Base-by-base conservation (phyloP, 2,888 invertebrate species). In the Rotaria sp. region DNA sequence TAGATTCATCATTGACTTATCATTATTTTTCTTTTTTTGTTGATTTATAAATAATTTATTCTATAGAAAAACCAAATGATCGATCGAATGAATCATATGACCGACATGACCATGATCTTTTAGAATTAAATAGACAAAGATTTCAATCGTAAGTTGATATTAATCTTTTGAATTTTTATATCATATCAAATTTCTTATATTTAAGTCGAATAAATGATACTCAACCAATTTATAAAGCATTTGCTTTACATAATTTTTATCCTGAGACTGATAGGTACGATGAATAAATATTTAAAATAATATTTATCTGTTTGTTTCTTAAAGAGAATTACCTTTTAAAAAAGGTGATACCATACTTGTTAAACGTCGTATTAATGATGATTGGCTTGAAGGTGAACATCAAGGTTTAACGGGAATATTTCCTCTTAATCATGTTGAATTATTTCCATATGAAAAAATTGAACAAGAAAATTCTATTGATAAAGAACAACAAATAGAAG, bases 361-460 rank as follows among this genome's bases (percentile, higher is more conserved):
- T 87, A 93, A 95, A 88, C 93, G 96, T 88, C 95, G 96, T 92
- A 94, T 97, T 88, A 97, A 97, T 92, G 94, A 94, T 90, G 97
- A 97, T 92, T 97, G 97, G 97, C 96, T 95, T 91, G 97, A 97
- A 92, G 97, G 97, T 35, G 97, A 97, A 91, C 94, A 95, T 88
- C 95, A 96, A 90, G 96, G 96, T 57, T 94, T 94, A 92, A 93
- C 96, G 90, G 97, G 97, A 87, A 94, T 97, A 87, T 96, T 97
- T 91, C 97, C 97, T 41, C 94, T 94, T 89, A 96, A 96, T 92
- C 97, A 97, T 92, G 96, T 96, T 87, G 96, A 97, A 94, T 92
- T 92, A 88, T 88, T 88, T 84, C 30, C 84, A 11, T 59, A 55
- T 50, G 57, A 52, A 74, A 11, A 11, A 13, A 41, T 0, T 74